Base-by-base conservation (phyloP, 2,888 invertebrate species). In the Ophion ventricosus region DNA sequence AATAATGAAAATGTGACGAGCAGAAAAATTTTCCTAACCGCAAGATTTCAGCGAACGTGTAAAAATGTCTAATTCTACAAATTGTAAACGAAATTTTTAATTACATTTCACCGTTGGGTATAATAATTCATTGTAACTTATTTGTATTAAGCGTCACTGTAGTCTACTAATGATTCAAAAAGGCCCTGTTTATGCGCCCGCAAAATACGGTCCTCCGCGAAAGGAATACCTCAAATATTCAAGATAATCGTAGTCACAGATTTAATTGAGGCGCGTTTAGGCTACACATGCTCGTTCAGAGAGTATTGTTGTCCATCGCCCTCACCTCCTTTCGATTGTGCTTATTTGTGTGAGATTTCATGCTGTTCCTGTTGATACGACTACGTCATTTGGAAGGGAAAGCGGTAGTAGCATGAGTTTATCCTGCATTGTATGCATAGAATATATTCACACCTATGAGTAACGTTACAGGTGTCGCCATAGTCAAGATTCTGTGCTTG, bases 301-400 rank as follows among this genome's bases (percentile, higher is more conserved):
- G 56, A 64, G 0, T 8, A 35, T 35, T 35, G 35, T 61, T 69
- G 77, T 69, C 61, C 8, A 49, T 61, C 29, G 26, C 23, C 63
- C n/a, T 63, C 35, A 43, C 49, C 43, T 75, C 49, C 63, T 57
- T 56, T 64, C 26, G 61, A 20, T 57, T 25, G 25, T 20, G 74
- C 54, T 20, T 72, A 80, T 76, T 80, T 74, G 77, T 77, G 63
- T 74, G 67, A 54, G 67, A 77, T 77, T 76, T 83, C 83, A 80
- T 73, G 63, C 76, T 69, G 59, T 23, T 72, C 43, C 43, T 49
- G 61, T 74, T 81, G 73, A 77, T 77, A 77, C 72, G 54, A 25
- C 70, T 25, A 14, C 17, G 40, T 59, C 23, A 35, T 29, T 73
- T 66, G 29, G 73, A 23, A 17, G 61, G 40, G n/a, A 29, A 57